Percentiles rank a stretch among this genome's conserved stretches.
These are phyloP conservation scores for Tragelaphus buxtoni DNA, from an alignment of 2,113 vertebrate species.

Conservation along the genomic window DNA sequence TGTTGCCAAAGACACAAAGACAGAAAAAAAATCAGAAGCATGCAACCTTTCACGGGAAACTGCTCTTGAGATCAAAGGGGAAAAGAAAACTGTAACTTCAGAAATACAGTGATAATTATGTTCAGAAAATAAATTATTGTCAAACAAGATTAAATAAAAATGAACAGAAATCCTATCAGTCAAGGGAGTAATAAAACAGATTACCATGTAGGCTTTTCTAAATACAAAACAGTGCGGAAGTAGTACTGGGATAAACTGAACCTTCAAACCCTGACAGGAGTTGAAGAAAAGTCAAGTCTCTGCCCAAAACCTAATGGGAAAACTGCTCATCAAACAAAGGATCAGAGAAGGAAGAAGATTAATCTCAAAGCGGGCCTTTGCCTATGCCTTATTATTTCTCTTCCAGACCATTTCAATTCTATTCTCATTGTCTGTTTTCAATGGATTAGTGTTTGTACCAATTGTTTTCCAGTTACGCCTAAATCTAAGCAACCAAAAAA, in stretches of 20 bases:
- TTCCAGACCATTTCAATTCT: not conserved
- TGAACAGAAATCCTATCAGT: conserved; percentile 6
- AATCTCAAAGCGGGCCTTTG: not conserved
- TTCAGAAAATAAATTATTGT: conserved; percentile 18
- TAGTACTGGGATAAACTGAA: not conserved
- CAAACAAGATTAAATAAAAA: conserved; percentile 41
- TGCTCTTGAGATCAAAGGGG: not conserved
- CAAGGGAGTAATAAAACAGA: conserved; percentile 31
- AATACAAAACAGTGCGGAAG: not conserved
- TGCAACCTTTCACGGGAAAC: not conserved
- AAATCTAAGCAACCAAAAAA: not conserved
- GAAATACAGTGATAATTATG: conserved; percentile 10
- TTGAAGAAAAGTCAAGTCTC: not conserved
- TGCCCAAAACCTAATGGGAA: not conserved
- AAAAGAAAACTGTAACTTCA: not conserved
- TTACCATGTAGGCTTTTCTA: not conserved
- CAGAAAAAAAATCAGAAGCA: conserved; percentile 36
- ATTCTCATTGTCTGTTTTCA: not conserved
- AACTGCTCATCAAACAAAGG: not conserved
- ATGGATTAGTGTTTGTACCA: not conserved
- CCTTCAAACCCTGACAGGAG: not conserved
- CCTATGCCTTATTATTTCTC: not conserved
- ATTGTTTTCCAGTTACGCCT: not conserved
- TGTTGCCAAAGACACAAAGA: not conserved
- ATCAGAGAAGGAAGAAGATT: not conserved